Conservation (phyloP, 2,113 vertebrate genomes). For the Hyla sarda region DNA sequence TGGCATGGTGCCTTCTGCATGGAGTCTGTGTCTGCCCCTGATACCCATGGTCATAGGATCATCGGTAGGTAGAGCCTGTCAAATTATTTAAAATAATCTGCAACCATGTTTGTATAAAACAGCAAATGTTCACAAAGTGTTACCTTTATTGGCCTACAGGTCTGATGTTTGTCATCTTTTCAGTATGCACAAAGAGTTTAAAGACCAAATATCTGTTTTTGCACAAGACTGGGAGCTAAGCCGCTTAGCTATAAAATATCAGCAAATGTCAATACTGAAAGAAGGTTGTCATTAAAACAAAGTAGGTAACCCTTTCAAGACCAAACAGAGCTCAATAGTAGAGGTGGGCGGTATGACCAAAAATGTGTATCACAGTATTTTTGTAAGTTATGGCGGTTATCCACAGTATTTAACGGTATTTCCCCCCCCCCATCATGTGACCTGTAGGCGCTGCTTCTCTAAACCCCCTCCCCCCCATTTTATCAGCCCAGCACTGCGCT, state of each 20-base stretch:
- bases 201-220: constrained; percentile 46
- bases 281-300: constrained; percentile 33
- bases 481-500: no score
- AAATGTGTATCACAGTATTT: no score
- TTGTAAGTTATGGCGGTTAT: no score
- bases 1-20: no score
- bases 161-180: constrained; percentile 25
- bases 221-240: constrained; percentile 28
- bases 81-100: neutral
- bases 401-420: no score
- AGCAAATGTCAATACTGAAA: constrained; percentile 48
- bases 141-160: neutral
- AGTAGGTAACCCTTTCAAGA: neutral
- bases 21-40: neutral
- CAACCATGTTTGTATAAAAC: neutral
- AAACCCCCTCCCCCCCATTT: no score
- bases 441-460: no score
- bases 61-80: neutral
- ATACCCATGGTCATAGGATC: neutral
- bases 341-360: no score
- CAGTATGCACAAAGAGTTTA: constrained; percentile 39
- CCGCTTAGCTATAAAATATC: constrained; percentile 50
- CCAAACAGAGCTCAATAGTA: neutral
- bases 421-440: no score
- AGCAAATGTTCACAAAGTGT: neutral